Base-by-base conservation (phyloP, 2,888 invertebrate species). In the Dilophus febrilis region DNA sequence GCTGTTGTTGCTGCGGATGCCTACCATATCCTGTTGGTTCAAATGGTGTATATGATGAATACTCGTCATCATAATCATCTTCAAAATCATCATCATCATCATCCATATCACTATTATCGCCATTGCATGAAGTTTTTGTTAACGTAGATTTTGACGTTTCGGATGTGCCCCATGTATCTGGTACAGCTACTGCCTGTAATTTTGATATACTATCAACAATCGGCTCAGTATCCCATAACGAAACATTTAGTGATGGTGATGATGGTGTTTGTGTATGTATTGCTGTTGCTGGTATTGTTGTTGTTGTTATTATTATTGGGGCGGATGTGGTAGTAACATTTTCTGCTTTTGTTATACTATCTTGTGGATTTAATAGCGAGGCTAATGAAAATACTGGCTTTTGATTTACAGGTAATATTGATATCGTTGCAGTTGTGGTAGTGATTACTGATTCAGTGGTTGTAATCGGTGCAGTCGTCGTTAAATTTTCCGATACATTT, bases 121-220 rank as follows among this genome's bases (percentile, higher is more conserved):
- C 52, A 41, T 56, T 60, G 3, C 63, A 50, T 31, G 63, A 48
- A 3, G 62, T 61, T 7, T 62, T 62, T 26, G 62, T 62, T 22
- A 63, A 47, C 17, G 61, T 58, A 3, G 61, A 61, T 26, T 58
- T 53, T 3, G 60, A 58, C 26, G 60, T 55, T 45, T 58, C 58
- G 46, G 61, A 57, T 42, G 60, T 59, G 69, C 71, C 67, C 35
- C 68, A 66, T 61, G 72, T 70, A 37, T 68, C 70, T 53, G 71
- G 74, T 60, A 77, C 75, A 49, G 76, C 75, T 54, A 77, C 76
- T 49, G 77, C 77, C 64, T 77, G 75, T 61, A 76, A 64, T 61
- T 73, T 71, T 55, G 76, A 71, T 61, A 71, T 70, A 53, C 70
- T 70, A 53, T 71, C 71, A 27, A 61, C 61, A 14, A 49, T 44